A percentile compares a stretch with the other conserved stretches of the same genome.
phyloP scores from a whole-genome alignment of 2,797 vertebrate genomes.

The Lophotriccus pileatus region DNA sequence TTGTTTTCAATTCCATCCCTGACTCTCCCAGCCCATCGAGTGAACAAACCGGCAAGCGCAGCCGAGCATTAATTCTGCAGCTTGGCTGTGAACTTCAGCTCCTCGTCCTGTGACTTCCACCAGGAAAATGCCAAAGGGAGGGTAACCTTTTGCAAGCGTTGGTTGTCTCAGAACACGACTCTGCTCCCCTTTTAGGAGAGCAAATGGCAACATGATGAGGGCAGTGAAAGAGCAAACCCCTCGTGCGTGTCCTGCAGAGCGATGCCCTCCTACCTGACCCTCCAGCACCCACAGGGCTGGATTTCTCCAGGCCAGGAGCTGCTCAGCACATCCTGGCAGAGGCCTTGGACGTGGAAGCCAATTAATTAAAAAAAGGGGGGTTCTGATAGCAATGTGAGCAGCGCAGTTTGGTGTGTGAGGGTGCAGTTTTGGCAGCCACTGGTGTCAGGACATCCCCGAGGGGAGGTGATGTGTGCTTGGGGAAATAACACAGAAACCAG shows the following conservation, averaged over 20 bases:
- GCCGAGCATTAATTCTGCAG: not conserved
- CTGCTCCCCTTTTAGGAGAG: not conserved
- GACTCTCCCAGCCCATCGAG: not conserved
- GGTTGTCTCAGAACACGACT: not conserved
- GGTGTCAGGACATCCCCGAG: accelerated
- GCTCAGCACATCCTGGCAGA: not conserved
- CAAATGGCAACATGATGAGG: not conserved
- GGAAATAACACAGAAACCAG: not conserved
- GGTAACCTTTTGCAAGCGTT: not conserved
- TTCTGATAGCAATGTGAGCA: accelerated
- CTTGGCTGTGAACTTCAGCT: not conserved
- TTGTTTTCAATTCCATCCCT: not conserved
- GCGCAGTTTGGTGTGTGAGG: not conserved
- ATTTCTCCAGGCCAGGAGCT: not conserved
- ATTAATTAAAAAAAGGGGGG: not conserved
- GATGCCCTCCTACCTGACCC: not conserved
- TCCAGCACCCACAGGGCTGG: not conserved
- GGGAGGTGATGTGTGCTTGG: not conserved
- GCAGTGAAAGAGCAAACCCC: not conserved
- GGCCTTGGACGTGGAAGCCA: accelerated
- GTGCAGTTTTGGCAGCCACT: not conserved
- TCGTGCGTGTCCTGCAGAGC: accelerated
- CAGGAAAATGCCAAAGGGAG: not conserved
- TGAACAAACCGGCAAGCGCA: not conserved
- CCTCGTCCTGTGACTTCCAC: not conserved